Evolutionary conservation across 2,888 invertebrate genomes (phyloP).

Genomic region (Ophion ellenae): DNA sequence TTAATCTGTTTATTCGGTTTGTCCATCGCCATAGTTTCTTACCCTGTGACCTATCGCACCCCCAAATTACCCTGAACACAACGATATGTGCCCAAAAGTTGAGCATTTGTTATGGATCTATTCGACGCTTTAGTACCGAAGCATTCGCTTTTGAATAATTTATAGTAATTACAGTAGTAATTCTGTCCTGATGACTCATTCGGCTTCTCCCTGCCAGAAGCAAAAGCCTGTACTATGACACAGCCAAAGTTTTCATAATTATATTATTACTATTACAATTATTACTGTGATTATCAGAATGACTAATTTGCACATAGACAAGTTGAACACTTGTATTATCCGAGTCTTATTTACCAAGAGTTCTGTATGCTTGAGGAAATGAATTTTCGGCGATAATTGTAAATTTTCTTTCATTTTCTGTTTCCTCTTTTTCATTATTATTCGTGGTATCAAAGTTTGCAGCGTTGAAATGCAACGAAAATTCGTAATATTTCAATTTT

Average conservation of each 20-base stretch:
- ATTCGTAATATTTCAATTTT: too few species aligned
- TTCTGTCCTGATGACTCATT: constrained; percentile 34
- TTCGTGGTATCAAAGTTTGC: too few species aligned
- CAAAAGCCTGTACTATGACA: constrained; percentile 22
- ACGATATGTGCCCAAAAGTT: background rate
- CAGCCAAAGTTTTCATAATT: background rate
- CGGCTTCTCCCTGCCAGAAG: background rate
- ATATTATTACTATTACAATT: background rate
- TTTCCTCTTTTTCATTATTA: too few species aligned
- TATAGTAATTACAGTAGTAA: background rate
- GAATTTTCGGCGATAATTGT: too few species aligned
- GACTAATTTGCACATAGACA: too few species aligned
- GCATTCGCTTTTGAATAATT: background rate
- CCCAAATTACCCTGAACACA: background rate
- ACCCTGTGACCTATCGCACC: background rate
- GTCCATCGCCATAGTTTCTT: constrained; percentile 24
- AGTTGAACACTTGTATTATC: background rate
- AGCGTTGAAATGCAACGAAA: too few species aligned
- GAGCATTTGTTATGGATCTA: background rate
- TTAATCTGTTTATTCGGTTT: background rate
- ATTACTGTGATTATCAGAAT: background rate
- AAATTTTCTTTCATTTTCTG: too few species aligned
- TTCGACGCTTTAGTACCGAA: background rate
- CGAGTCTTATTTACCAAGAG: too few species aligned
- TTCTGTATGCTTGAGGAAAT: too few species aligned